phyloP scores from a whole-genome alignment of 2,888 invertebrate genomes.

The Lasioglossum marginatum region DNA sequence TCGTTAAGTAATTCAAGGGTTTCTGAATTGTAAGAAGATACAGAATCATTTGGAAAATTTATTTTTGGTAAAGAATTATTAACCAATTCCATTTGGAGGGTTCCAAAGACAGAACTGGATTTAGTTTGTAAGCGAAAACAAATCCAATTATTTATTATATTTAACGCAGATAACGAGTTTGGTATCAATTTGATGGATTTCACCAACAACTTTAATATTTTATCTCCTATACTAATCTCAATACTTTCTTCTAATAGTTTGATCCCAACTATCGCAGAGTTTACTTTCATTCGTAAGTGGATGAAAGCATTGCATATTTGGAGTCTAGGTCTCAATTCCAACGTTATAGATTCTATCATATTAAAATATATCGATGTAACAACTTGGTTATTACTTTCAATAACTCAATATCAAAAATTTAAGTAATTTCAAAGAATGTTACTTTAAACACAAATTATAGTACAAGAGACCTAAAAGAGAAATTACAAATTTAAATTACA shows the following conservation, averaged over 20 bases:
- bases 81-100: slow-evolving; percentile 77
- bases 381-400: not conserved
- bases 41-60: slow-evolving; percentile 20
- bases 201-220: slow-evolving; percentile 69
- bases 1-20: slow-evolving; percentile 30
- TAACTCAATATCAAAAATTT: not conserved
- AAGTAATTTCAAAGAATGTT: not conserved
- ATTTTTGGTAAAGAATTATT: slow-evolving; percentile 48
- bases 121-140: slow-evolving; percentile 80
- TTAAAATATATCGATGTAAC: not conserved
- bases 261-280: slow-evolving; percentile 69
- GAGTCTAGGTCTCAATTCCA: slow-evolving; percentile 80
- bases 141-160: slow-evolving; percentile 77
- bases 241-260: slow-evolving; percentile 76
- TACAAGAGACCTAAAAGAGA: slow-evolving; percentile 21
- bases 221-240: slow-evolving; percentile 68
- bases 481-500: not conserved
- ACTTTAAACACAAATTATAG: slow-evolving; percentile 10
- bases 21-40: slow-evolving; percentile 17
- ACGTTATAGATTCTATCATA: slow-evolving; percentile 72
- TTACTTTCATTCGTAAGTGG: slow-evolving; percentile 64
- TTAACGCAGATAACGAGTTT: slow-evolving; percentile 77
- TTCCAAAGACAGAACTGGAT: slow-evolving; percentile 74
- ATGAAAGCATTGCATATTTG: slow-evolving; percentile 80
- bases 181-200: slow-evolving; percentile 77